phyloP scores from a whole-genome alignment of 1,140 invertebrate genomes.

The Oedothorax gibbosus region DNA sequence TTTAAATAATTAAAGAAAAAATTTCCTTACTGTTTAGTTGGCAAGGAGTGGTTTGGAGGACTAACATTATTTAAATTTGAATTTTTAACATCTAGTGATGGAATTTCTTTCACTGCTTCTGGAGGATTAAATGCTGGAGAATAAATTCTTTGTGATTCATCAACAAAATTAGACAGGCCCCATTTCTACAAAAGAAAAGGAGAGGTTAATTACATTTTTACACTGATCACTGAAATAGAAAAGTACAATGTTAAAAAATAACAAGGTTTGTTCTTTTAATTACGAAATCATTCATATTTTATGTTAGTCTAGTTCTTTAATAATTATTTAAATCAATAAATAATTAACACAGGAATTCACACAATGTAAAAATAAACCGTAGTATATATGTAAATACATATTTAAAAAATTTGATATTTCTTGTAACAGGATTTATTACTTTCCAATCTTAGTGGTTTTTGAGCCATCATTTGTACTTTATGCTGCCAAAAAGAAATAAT shows the following conservation, averaged over 20 bases:
- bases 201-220: background rate
- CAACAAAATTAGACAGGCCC: slow-evolving; percentile 52
- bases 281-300: too few relatives aligned
- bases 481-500: too few relatives aligned
- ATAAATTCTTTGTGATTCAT: slow-evolving; percentile 48
- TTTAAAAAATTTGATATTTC: too few relatives aligned
- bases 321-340: too few relatives aligned
- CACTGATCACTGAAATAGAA: background rate
- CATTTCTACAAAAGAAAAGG: slow-evolving; percentile 30
- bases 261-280: background rate
- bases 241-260: background rate
- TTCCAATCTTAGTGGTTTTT: too few relatives aligned
- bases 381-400: too few relatives aligned
- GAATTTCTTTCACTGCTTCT: slow-evolving; percentile 6
- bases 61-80: background rate
- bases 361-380: too few relatives aligned
- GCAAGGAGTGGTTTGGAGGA: background rate
- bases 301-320: too few relatives aligned
- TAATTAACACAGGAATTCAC: too few relatives aligned
- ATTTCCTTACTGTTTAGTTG: background rate
- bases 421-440: too few relatives aligned
- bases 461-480: too few relatives aligned
- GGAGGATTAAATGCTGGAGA: slow-evolving; percentile 44
- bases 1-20: background rate
- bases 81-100: background rate